Conservation (phyloP, 53 echinoderm and acorn worm genomes). For the Patiria pectinifera region DNA sequence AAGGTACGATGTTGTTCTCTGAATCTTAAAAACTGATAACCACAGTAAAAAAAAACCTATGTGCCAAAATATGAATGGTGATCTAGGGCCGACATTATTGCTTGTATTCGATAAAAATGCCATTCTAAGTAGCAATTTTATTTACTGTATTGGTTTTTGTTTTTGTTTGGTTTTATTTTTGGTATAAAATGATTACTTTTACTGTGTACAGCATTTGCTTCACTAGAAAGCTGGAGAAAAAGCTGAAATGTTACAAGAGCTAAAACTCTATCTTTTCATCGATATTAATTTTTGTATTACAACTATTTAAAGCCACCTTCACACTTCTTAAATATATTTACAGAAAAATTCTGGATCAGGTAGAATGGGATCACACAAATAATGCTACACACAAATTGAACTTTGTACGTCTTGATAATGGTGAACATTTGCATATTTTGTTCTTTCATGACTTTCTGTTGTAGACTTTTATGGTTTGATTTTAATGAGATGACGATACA, state of each 20-base stretch:
- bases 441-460: background rate
- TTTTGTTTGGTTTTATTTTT: background rate
- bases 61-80: background rate
- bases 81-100: background rate
- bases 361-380: background rate
- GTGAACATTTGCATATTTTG: constrained; percentile 22
- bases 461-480: background rate
- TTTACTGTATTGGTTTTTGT: background rate
- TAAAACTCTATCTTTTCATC: background rate
- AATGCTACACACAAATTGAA: constrained; percentile 18
- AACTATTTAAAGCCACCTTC: constrained; percentile 29
- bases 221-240: background rate
- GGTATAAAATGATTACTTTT: constrained; percentile 27
- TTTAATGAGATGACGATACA: constrained; percentile 87
- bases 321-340: constrained; percentile 48
- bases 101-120: background rate
- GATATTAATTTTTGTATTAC: background rate
- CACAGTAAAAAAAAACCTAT: too few species aligned
- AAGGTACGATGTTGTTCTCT: background rate
- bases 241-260: background rate
- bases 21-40: background rate
- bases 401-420: background rate
- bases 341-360: constrained; percentile 12
- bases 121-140: background rate
- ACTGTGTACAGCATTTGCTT: background rate